Evolutionary conservation across 1,140 invertebrate genomes (phyloP), one percentile per base, ranked within the genome.

Genomic region (Atopsyche davidsoni): DNA sequence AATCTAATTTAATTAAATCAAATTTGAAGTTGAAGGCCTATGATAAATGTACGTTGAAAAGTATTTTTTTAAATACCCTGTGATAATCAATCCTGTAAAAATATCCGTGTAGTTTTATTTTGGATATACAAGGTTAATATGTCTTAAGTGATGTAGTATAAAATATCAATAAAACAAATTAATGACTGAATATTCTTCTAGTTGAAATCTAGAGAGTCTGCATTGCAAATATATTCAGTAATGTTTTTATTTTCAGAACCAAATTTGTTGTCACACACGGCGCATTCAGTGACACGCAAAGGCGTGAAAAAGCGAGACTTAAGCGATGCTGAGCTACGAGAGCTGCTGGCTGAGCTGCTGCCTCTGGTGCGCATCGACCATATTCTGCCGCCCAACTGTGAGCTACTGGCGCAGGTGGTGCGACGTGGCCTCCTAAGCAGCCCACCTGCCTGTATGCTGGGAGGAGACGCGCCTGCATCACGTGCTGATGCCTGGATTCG

Each of bases 221-320:
- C n/a, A n/a, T n/a, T n/a, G n/a, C n/a, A n/a, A n/a, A n/a, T 46
- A 36, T 13, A 14, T 13, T 4, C 6, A 36, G 6, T 14, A 13
- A 13, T 36, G n/a, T 36, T 6, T 36, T 36, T 36, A 36, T 4
- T 36, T 14, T 31, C 78, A 77, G 93, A 96, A 64, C 92, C 92
- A 6, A 95, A 95, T 73, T 69, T 96, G 38, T 76, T 96, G 24
- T 92, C 85, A 63, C 89, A 94, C 64, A 94, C 92, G 4, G 87
- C 91, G 14, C 91, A 94, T 68, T 92, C 89, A 28, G 87, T 93
- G 19, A 80, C 88, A 10, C 78, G 89, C 23, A 89, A 92, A 65
- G 89, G 88, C 3, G 51, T 92, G 1, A 89, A 91, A 57, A 86
- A 90, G 55, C 71, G 88, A 28, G 88, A 91, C 64, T 68, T 92